Percentiles rank a stretch among this genome's conserved stretches.
Conservation (phyloP, 2,113 vertebrate species). For the Alligator mississippiensis region DNA sequence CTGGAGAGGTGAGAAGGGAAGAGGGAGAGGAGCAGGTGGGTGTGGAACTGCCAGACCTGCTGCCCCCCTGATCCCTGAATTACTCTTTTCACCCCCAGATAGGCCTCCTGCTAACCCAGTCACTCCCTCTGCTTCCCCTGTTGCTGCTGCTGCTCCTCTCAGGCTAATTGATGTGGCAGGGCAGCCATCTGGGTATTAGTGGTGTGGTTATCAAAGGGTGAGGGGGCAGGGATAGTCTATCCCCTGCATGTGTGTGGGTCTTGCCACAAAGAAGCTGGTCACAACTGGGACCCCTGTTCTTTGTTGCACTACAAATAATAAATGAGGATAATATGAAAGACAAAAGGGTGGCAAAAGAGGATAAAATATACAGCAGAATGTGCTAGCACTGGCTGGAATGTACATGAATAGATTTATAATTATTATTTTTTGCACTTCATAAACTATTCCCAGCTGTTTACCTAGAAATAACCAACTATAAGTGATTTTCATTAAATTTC, state of each 20-base stretch:
- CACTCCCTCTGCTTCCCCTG: too few species aligned
- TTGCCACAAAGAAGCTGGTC: not conserved
- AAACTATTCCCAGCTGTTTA: not conserved
- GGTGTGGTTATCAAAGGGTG: not conserved
- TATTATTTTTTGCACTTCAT: not conserved
- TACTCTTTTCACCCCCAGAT: too few species aligned
- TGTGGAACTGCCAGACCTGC: too few species aligned
- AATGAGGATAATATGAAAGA: not conserved
- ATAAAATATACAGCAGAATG: rapidly evolving
- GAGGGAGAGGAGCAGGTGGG: too few species aligned
- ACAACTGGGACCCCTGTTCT: rapidly evolving
- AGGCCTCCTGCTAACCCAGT: too few species aligned
- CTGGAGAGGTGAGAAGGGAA: too few species aligned
- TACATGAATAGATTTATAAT: not conserved
- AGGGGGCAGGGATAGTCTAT: not conserved
- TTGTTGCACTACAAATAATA: rapidly evolving
- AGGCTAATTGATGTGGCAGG: not conserved
- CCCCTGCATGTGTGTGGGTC: rapidly evolving
- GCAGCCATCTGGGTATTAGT: not conserved
- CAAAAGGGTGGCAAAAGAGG: not conserved
- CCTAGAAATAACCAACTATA: not conserved
- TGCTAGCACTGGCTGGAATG: not conserved
- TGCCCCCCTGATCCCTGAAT: too few species aligned
- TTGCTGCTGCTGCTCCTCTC: too few species aligned
- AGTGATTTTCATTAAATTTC: not conserved